Evolutionary conservation across 2,797 vertebrate genomes (phyloP), one percentile per base, ranked within the genome.

Genomic region (Sebastes itinus): DNA sequence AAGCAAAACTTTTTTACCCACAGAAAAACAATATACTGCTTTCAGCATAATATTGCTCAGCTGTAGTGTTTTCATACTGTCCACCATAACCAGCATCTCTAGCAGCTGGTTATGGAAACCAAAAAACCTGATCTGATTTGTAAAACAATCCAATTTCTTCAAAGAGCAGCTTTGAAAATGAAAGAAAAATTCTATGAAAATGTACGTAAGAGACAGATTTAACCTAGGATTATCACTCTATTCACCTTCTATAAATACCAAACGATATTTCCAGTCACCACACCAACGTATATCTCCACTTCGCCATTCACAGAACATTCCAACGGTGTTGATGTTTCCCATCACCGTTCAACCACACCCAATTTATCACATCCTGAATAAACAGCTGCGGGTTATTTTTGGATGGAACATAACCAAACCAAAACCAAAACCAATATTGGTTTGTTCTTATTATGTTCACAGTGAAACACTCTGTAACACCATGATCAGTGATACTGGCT

Each of bases 151-250:
- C 22, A 55, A 12, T 55, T 22, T 23, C n/a, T 55, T 55, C 10
- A 55, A 54, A 52, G 1, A 8, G 22, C 28, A 32, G 2, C 6
- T 67, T 49, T 52, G 23, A 59, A 77, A 56, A 55, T 5, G 1
- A 42, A 56, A 33, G 5, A 20, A n/a, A 33, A 11, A 8, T 16
- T 52, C 5, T 59, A 3, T 52, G 28, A 30, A 12, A 28, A 27
- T 20, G 22, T 20, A 16, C 0, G 0, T 3, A 2, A 35, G 1
- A 64, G 2, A 14, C 2, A 2, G 6, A 5, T 54, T 27, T 42
- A 38, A 62, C 23, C 8, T 33, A 5, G 0, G 2, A 42, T 62
- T 20, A 54, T 35, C 42, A 60, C 12, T 32, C n/a, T 2, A 22
- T 22, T 49, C 49, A 63, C 1, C 2, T 20, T 52, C 5, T 5